Conservation (phyloP, 2,797 vertebrate genomes). For the Ctenopoma kingsleyae region DNA sequence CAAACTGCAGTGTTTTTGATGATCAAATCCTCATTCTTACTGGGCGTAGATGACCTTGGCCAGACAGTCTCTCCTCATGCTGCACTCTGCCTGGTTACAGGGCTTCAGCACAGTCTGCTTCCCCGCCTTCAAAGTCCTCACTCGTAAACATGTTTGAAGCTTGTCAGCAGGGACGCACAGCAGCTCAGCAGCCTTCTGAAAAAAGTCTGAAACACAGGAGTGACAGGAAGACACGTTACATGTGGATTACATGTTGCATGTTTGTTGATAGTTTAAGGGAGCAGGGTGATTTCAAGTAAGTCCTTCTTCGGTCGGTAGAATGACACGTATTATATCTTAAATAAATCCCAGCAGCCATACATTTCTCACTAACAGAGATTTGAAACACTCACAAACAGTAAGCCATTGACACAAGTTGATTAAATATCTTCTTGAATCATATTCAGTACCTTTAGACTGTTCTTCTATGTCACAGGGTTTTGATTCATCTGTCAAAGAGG, state of each 20-base stretch:
- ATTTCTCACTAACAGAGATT: background rate
- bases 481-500: slow-evolving; percentile 85
- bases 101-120: slow-evolving; percentile 91
- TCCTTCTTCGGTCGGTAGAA: background rate
- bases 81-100: slow-evolving; percentile 89
- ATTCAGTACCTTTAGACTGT: slow-evolving; percentile 83
- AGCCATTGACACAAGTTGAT: background rate
- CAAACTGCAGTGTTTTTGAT: background rate
- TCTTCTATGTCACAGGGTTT: slow-evolving; percentile 87
- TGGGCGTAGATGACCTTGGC: slow-evolving; percentile 92
- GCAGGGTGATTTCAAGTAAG: background rate
- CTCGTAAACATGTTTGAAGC: slow-evolving; percentile 84
- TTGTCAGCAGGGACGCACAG: slow-evolving; percentile 83
- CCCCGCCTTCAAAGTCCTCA: slow-evolving; percentile 91
- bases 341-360: background rate
- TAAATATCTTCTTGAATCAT: background rate
- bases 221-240: background rate
- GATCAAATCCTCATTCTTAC: slow-evolving; percentile 65
- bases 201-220: slow-evolving; percentile 77
- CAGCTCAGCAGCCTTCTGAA: slow-evolving; percentile 83
- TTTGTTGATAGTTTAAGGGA: background rate
- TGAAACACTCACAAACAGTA: background rate
- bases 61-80: slow-evolving; percentile 93
- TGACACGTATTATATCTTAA: background rate
- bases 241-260: background rate